Base-by-base conservation (phyloP, 2,888 invertebrate genomes). In the Brenthis hecate region DNA sequence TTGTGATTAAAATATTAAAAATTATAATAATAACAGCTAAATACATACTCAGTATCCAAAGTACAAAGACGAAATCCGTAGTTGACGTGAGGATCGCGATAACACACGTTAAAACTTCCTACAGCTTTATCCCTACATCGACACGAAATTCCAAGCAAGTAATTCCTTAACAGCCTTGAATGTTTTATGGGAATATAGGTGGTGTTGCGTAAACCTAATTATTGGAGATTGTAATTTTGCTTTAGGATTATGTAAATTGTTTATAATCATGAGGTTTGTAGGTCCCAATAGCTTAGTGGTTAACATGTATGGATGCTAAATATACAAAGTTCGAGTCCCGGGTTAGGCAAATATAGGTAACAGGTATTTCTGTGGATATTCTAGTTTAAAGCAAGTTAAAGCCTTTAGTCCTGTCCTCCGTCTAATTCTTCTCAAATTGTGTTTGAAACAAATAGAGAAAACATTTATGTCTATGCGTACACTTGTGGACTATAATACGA, bases 71-170 rank as follows among this genome's bases (percentile, higher is more conserved):
- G 65, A 71, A 68, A 77, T 74, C 75, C 74, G 68, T 68, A 67
- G 66, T 69, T 73, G 69, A 70, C 72, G 71, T 69, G 71, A 71
- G 73, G 63, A 73, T 68, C 69, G 72, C 68, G 73, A 72, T 71
- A 73, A 70, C 70, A 67, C 73, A 71, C 71, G 68, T 72, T 75
- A 74, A 76, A 78, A 77, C 76, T 77, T 75, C 75, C 75, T 73
- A 71, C 71, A 66, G 67, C 67, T 75, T 77, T 77, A 76, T 76
- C 76, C 75, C 64, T 68, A 71, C 69, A 77, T 75, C 75, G 69
- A 76, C 75, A 74, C 73, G 71, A 72, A 78, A 70, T 71, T 66
- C 73, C 66, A 65, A 65, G 56, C 68, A 64, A 69, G 70, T 36
- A 51, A 72, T 69, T 71, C 73, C 66, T 66, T 72, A 65, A 73